Percentiles rank a stretch among this genome's conserved stretches.
These are phyloP conservation scores for Malurus cyaneus DNA, from an alignment of 2,113 vertebrate genomes.

Conservation along the genomic window DNA sequence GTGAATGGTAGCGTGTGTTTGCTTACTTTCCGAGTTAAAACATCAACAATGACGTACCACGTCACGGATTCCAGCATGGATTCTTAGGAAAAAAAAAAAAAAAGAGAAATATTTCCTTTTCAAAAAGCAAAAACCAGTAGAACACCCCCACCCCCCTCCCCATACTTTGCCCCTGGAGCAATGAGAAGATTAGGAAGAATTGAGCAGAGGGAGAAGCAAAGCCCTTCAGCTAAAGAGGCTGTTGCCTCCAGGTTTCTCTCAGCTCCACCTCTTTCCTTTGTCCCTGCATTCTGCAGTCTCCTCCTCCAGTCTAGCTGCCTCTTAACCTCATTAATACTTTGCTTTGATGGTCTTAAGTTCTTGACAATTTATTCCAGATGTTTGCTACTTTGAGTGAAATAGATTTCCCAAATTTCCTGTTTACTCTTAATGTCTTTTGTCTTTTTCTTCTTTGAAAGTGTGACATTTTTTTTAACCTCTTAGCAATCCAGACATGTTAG, in stretches of 20 bases:
- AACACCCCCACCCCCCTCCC: not conserved
- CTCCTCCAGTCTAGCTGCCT: conserved; percentile 47
- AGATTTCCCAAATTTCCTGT: conserved; percentile 65
- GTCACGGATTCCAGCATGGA: not conserved
- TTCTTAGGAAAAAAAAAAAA: accelerated
- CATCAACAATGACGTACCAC: not conserved
- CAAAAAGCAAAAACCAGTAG: not conserved
- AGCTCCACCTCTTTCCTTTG: conserved; percentile 33
- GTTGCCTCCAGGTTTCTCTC: conserved; percentile 6
- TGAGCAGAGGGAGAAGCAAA: not conserved
- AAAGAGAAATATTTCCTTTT: not conserved
- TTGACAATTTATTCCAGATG: conserved; percentile 67
- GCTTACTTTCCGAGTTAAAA: no score
- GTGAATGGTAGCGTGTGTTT: no score
- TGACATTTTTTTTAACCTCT: conserved; percentile 43
- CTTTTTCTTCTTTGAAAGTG: conserved; percentile 57
- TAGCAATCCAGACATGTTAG: not conserved
- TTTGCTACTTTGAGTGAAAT: conserved; percentile 58
- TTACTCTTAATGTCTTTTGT: conserved; percentile 55
- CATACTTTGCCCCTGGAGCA: not conserved
- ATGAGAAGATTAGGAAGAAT: not conserved
- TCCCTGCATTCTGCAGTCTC: conserved; percentile 2
- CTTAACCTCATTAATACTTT: conserved; percentile 57
- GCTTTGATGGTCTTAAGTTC: conserved; percentile 63
- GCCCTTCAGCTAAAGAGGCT: not conserved